Evolutionary conservation across 2,113 vertebrate species (phyloP).

Genomic region (Montifringilla adamsi): DNA sequence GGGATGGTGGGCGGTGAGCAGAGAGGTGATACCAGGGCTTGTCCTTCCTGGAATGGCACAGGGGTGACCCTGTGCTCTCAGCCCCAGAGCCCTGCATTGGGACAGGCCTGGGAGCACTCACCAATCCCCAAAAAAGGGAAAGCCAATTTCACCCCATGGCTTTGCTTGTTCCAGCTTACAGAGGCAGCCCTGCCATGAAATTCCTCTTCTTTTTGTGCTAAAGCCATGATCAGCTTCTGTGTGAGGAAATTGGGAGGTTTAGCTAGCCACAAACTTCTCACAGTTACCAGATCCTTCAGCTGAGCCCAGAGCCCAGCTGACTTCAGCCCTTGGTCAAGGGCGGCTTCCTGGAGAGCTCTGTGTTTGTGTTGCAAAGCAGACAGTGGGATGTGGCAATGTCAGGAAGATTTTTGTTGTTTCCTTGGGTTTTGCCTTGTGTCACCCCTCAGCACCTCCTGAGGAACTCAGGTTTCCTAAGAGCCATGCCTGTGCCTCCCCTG

Average conservation of each 20-base stretch:
- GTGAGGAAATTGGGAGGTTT: not conserved
- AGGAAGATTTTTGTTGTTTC: not conserved
- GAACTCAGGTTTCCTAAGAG: not conserved
- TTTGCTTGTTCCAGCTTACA: not conserved
- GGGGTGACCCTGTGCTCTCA: not conserved
- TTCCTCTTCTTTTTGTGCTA: not conserved
- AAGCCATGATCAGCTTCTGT: not conserved
- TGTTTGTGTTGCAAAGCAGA: not conserved
- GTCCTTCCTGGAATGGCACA: not conserved
- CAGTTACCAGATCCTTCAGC: not conserved
- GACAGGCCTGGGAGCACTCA: not conserved
- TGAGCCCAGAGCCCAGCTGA: not conserved
- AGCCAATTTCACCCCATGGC: not conserved
- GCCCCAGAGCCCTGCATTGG: not conserved
- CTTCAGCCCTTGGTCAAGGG: too few relatives aligned
- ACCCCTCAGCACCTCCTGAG: not conserved
- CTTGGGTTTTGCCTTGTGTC: not conserved
- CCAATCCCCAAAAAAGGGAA: not conserved
- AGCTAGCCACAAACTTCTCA: not conserved
- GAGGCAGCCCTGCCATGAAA: not conserved
- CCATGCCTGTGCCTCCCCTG: not conserved
- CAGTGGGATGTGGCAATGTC: not conserved
- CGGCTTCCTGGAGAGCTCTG: not conserved
- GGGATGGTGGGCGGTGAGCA: fast-evolving
- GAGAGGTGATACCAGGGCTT: not conserved